Base-by-base conservation (phyloP, 2,888 invertebrate species). In the Zelleria hepariella region DNA sequence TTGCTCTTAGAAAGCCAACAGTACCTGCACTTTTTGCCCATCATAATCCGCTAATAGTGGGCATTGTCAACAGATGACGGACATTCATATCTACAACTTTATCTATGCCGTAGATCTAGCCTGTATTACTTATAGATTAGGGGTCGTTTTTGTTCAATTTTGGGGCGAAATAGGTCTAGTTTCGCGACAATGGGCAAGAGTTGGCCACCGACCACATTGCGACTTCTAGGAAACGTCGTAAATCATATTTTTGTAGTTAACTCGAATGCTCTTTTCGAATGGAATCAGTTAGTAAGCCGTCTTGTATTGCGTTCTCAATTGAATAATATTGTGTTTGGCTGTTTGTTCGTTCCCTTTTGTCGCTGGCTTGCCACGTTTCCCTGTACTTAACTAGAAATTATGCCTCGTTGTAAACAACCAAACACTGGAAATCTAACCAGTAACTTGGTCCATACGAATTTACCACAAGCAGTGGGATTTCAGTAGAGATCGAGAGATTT, bases 41-140 rank as follows among this genome's bases (percentile, higher is more conserved):
- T 82, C 77, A 80, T 85, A 85, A 86, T 82, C 81, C 81, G 79
- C 76, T 86, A 86, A 87, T 86, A 85, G 86, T 82, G 83, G 86
- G 86, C 86, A 86, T 86, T 86, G 86, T 87, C 81, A 18, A 61
- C 78, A 78, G 75, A 79, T 77, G 81, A 81, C 77, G 78, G 80
- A 78, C 77, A 71, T 68, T 71, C 70, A 68, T 67, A 73, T 75
- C 18, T 55, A 18, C 55, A 55, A 55, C 18, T 8, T 21, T n/a
- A 53, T 25, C n/a, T 73, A 59, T 62, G 64, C 65, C 64, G 64
- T 73, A 70, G 73, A 73, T 73, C 2, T 20, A 1, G 32, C 5
- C 27, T 23, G 18, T 55, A 26, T 18, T 7, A 1, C 32, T 3
- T n/a, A 20, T 5, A 18, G n/a, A 18, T 18, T 32, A 55, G 27